Percentiles rank a stretch among this genome's conserved stretches.
phyloP scores from a whole-genome alignment of 2,888 invertebrate species.

The Salpingus planirostris region DNA sequence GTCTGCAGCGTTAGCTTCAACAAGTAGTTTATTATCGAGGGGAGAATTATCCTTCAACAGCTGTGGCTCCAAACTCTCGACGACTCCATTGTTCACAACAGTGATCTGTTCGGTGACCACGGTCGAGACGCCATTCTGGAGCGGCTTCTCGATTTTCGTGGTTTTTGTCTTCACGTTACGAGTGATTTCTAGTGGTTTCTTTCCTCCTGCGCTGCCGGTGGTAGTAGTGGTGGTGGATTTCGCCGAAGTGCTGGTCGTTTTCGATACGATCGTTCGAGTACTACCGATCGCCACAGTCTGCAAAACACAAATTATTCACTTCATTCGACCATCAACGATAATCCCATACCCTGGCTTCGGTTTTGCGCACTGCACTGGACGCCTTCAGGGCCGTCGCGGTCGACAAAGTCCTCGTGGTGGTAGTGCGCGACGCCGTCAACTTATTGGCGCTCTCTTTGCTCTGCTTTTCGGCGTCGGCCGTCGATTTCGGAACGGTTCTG shows the following conservation, averaged over 20 bases:
- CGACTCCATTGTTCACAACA: constrained; percentile 20
- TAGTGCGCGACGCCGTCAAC: constrained; percentile 38
- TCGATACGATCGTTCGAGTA: constrained; percentile 28
- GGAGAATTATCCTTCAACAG: constrained; percentile 37
- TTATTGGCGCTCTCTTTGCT: constrained; percentile 64
- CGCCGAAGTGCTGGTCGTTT: constrained; percentile 31
- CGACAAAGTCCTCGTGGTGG: constrained; percentile 24
- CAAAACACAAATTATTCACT: no score
- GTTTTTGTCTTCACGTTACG: constrained; percentile 20
- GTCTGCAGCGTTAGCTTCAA: constrained; percentile 34
- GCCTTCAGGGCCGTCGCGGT: constrained; percentile 19
- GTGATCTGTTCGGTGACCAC: constrained; percentile 25
- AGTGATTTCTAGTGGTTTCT: constrained; percentile 25
- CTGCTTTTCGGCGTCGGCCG: constrained; percentile 46
- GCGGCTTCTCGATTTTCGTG: constrained; percentile 27
- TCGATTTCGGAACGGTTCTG: constrained; percentile 24
- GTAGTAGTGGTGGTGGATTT: constrained; percentile 25
- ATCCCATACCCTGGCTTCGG: constrained; percentile 28
- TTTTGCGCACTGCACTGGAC: constrained; percentile 28
- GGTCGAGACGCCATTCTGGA: constrained; percentile 29
- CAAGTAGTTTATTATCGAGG: constrained; percentile 33
- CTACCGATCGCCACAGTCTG: constrained; percentile 17
- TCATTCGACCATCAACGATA: not conserved
- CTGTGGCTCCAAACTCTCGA: no score
- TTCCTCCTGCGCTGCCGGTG: constrained; percentile 17